Evolutionary conservation across 2,888 invertebrate genomes (phyloP).

Genomic region (Gastrophysa polygoni): DNA sequence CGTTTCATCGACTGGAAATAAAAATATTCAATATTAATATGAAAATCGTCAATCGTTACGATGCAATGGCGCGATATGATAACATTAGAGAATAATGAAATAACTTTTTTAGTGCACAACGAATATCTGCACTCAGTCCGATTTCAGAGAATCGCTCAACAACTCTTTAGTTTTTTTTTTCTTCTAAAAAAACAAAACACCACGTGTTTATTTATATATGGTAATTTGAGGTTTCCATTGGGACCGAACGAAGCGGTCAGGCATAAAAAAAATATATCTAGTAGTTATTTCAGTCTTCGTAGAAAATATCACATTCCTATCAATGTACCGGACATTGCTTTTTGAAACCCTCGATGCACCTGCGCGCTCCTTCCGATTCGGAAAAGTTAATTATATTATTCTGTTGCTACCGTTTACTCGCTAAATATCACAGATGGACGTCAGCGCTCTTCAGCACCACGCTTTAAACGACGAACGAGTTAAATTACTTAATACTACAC

Average conservation of each 20-base stretch:
- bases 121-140: conserved; percentile 51
- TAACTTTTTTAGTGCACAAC: conserved; percentile 45
- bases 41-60: conserved; percentile 53
- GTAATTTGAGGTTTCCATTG: conserved; percentile 34
- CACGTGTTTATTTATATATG: conserved; percentile 9
- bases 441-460: conserved; percentile 50
- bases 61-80: conserved; percentile 57
- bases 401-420: conserved; percentile 58
- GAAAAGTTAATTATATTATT: conserved; percentile 58
- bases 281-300: conserved; percentile 61
- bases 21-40: conserved; percentile 44
- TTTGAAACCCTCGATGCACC: conserved; percentile 31
- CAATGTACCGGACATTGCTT: conserved; percentile 44
- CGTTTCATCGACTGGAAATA: conserved; percentile 32
- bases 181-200: conserved; percentile 35
- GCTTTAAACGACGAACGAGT: conserved; percentile 53
- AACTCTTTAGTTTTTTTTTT: conserved; percentile 30
- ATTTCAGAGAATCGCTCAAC: conserved; percentile 53
- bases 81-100: conserved; percentile 56
- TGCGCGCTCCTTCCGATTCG: conserved; percentile 55
- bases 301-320: conserved; percentile 61
- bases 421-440: conserved; percentile 60
- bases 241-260: conserved; percentile 27
- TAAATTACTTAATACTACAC: conserved; percentile 53
- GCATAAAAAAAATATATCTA: conserved; percentile 56